Evolutionary conservation across 2,113 vertebrate genomes (phyloP).

Genomic region (Cettia cetti): DNA sequence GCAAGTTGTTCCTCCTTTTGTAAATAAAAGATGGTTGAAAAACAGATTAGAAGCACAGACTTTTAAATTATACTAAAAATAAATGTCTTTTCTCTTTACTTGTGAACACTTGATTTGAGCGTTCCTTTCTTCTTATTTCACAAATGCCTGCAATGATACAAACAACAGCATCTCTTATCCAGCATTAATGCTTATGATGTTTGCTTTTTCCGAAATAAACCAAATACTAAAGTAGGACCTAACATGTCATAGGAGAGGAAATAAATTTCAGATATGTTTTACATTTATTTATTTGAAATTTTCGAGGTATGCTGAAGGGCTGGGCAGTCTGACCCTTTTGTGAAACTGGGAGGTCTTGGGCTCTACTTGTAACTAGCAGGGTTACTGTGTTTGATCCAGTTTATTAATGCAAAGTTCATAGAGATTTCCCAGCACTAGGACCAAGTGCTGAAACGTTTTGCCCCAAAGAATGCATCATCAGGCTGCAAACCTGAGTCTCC

Average conservation of each 20-base stretch:
- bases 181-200: not conserved
- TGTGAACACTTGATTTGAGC: not conserved
- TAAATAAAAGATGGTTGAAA: slow-evolving; percentile 3
- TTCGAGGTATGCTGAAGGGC: not conserved
- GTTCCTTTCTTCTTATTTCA: not conserved
- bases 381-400: not conserved
- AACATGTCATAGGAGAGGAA: not conserved
- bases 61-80: not conserved
- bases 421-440: not conserved
- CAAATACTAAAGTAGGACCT: not conserved
- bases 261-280: not conserved
- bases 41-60: not conserved
- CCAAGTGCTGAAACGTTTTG: not conserved
- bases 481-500: not conserved
- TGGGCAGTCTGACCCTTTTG: not conserved
- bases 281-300: not conserved
- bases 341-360: not conserved
- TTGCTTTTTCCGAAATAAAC: not conserved
- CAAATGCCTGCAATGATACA: not conserved
- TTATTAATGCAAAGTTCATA: not conserved
- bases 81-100: not conserved
- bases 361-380: not conserved
- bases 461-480: not conserved
- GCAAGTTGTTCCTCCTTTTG: not conserved
- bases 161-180: not conserved